A percentile compares a stretch with the other conserved stretches of the same genome.
Conservation (phyloP, 1,140 invertebrate species). For the Metopolophium dirhodum region DNA sequence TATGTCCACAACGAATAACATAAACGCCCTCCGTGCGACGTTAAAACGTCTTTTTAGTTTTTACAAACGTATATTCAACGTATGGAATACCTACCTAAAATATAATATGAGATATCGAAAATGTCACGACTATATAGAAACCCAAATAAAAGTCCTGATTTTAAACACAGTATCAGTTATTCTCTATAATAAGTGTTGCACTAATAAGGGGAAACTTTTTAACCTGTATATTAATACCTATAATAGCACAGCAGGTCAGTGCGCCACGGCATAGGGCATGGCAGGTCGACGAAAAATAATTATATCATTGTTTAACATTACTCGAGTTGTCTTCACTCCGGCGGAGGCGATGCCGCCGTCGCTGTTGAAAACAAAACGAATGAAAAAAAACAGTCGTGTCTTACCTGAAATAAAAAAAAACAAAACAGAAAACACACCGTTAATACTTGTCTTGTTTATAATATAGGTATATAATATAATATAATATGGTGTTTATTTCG, state of each 20-base stretch:
- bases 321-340: neutral
- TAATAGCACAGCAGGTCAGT: neutral
- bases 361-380: neutral
- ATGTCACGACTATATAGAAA: neutral
- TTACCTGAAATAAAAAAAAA: conserved; percentile 54
- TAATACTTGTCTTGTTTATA: conserved; percentile 22
- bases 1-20: neutral
- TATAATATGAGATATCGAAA: neutral
- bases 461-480: neutral
- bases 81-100: neutral
- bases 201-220: neutral
- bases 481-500: neutral
- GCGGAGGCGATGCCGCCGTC: neutral
- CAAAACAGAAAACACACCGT: neutral
- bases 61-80: neutral
- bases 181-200: neutral
- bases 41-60: neutral
- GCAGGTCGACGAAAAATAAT: neutral
- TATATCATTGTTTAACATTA: neutral
- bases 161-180: neutral
- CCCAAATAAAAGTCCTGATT: neutral
- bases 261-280: too few relatives aligned
- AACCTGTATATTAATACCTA: neutral
- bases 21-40: neutral
- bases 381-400: conserved; percentile 20